A percentile compares a stretch with the other conserved stretches of the same genome.
Conservation (phyloP, 2,888 invertebrate species). For the Phalera bucephala region DNA sequence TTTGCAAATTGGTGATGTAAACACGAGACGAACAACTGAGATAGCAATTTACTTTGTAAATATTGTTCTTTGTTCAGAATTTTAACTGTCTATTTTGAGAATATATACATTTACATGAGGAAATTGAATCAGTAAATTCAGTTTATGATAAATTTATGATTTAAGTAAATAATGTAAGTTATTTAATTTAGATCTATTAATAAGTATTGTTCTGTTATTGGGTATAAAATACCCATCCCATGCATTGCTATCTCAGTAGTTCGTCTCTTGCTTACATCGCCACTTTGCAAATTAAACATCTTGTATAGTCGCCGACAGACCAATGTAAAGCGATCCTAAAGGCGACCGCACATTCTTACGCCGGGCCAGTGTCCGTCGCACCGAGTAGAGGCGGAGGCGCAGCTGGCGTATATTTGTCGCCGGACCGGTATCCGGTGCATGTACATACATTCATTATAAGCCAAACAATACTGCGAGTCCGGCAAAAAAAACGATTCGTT, state of each 20-base stretch:
- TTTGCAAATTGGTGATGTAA: constrained; percentile 21
- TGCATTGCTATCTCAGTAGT: background rate
- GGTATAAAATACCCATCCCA: too few species aligned
- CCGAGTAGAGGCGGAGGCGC: too few species aligned
- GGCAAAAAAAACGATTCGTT: constrained; percentile 15
- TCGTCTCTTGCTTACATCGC: background rate
- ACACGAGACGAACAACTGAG: background rate
- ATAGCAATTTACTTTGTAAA: background rate
- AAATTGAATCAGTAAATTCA: background rate
- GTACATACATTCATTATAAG: constrained; percentile 27
- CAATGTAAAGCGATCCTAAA: constrained; percentile 44
- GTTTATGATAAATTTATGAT: background rate
- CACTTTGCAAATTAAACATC: constrained; percentile 35
- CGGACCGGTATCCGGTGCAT: too few species aligned
- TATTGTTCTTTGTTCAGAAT: background rate
- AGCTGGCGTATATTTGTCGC: too few species aligned
- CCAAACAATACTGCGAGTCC: constrained; percentile 22
- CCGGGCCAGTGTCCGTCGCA: too few species aligned
- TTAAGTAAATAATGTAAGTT: too few species aligned
- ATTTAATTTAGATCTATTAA: too few species aligned
- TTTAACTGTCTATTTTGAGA: background rate
- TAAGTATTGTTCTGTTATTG: too few species aligned
- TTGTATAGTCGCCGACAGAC: constrained; percentile 30
- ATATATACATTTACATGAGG: background rate
- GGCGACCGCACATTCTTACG: too few species aligned